Conservation (phyloP, 1,140 invertebrate genomes). For the Zaprionus nigranus region DNA sequence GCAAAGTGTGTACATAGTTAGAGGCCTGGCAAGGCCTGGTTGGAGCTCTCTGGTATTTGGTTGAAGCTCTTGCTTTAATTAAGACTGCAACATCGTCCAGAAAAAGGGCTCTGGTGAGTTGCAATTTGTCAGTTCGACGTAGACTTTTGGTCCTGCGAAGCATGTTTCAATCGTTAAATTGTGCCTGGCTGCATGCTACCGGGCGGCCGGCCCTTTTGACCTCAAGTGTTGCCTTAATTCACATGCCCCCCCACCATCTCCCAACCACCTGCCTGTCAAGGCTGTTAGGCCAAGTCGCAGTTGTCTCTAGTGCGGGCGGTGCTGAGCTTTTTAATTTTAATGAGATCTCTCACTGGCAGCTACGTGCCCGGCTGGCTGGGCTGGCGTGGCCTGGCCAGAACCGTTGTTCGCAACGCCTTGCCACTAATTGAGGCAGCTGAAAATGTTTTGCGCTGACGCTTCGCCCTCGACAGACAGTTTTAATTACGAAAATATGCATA, state of each 20-base stretch:
- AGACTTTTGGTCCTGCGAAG: slow-evolving; percentile 50
- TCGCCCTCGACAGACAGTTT: slow-evolving; percentile 51
- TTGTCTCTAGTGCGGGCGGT: slow-evolving; percentile 39
- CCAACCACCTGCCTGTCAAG: slow-evolving; percentile 14
- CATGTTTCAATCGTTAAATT: slow-evolving; percentile 73
- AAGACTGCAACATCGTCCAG: slow-evolving; percentile 53
- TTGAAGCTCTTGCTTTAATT: slow-evolving; percentile 69
- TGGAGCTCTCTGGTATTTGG: slow-evolving; percentile 13
- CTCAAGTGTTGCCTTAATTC: slow-evolving; percentile 65
- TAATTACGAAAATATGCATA: slow-evolving; percentile 81
- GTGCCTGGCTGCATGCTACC: slow-evolving; percentile 27
- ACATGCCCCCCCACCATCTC: slow-evolving; percentile 8
- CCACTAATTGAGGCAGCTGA: slow-evolving; percentile 77
- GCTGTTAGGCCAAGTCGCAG: slow-evolving; percentile 39
- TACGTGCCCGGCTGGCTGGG: slow-evolving; percentile 50
- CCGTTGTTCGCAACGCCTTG: slow-evolving; percentile 63
- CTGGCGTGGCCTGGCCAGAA: slow-evolving; percentile 9
- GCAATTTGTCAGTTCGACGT: slow-evolving; percentile 26
- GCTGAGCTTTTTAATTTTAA: slow-evolving; percentile 79
- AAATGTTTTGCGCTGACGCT: slow-evolving; percentile 70
- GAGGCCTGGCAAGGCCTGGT: not conserved
- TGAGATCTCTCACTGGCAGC: slow-evolving; percentile 78
- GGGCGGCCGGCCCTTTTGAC: slow-evolving; percentile 27
- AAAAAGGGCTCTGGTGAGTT: slow-evolving; percentile 27
- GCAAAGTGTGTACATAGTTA: slow-evolving; percentile 30